phyloP scores from a whole-genome alignment of 1,140 invertebrate species.

The Lutraria rhynchaena region DNA sequence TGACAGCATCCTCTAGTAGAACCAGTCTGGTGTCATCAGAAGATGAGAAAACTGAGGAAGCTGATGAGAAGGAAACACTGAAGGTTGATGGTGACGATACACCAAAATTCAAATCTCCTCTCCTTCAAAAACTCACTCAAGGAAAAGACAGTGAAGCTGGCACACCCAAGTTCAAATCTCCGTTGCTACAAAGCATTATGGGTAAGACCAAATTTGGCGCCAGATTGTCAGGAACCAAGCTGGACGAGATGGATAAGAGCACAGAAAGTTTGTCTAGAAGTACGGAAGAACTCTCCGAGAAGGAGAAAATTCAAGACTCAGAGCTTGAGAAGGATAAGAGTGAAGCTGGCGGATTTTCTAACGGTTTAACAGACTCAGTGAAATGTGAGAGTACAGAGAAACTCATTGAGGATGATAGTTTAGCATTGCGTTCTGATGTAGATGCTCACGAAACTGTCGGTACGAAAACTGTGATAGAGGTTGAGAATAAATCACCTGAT shows the following conservation, averaged over 20 bases:
- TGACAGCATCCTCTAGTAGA: slow-evolving; percentile 46
- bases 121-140: slow-evolving; percentile 75
- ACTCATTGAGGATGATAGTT: slow-evolving; percentile 20
- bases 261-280: slow-evolving; percentile 35
- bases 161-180: slow-evolving; percentile 60
- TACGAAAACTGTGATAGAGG: slow-evolving; percentile 39
- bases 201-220: slow-evolving; percentile 56
- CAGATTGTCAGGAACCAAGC: slow-evolving; percentile 30
- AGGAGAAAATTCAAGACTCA: slow-evolving; percentile 23
- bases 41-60: slow-evolving; percentile 44
- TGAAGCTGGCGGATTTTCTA: slow-evolving; percentile 7
- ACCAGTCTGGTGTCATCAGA: slow-evolving; percentile 57
- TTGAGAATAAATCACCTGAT: slow-evolving; percentile 4
- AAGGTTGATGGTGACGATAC: slow-evolving; percentile 56
- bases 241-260: slow-evolving; percentile 51
- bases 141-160: slow-evolving; percentile 62
- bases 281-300: slow-evolving; percentile 40
- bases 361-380: slow-evolving; percentile 27
- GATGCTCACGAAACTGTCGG: slow-evolving; percentile 5
- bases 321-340: slow-evolving; percentile 30
- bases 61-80: slow-evolving; percentile 35
- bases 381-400: slow-evolving; percentile 43
- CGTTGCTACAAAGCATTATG: slow-evolving; percentile 58
- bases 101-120: slow-evolving; percentile 77
- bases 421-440: slow-evolving; percentile 15